These are phyloP conservation scores for Clistopyga incitator DNA, from an alignment of 2,888 invertebrate genomes.

Conservation along the genomic window DNA sequence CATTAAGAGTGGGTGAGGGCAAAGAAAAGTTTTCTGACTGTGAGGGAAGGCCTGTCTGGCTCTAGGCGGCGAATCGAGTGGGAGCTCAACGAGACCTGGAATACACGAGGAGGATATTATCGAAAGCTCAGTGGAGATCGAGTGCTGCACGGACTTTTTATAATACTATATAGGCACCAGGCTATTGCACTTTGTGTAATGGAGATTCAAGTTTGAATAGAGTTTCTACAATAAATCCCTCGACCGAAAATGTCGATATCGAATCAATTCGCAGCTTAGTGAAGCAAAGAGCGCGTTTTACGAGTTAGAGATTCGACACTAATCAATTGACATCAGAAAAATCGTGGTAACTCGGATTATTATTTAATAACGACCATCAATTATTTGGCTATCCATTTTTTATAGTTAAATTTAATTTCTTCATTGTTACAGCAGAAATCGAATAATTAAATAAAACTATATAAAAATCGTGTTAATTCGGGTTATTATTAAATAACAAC, in stretches of 20 bases:
- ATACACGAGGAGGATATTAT: conserved; percentile 47
- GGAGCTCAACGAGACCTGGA: conserved; percentile 32
- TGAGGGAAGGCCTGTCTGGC: conserved; percentile 30
- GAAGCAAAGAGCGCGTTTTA: neutral
- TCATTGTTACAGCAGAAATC: too few relatives aligned
- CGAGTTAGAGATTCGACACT: neutral
- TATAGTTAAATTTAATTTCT: too few relatives aligned
- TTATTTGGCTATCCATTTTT: too few relatives aligned
- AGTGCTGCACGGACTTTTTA: conserved; percentile 43
- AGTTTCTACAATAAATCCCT: conserved; percentile 40
- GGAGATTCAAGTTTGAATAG: conserved; percentile 35
- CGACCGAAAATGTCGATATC: conserved; percentile 5
- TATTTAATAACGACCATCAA: neutral
- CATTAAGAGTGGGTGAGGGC: conserved; percentile 12
- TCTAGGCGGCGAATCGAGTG: conserved; percentile 22
- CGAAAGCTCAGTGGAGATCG: conserved; percentile 34
- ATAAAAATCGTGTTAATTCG: too few relatives aligned
- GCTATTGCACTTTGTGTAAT: conserved; percentile 8
- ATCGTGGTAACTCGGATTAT: neutral
- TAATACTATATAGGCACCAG: conserved; percentile 15
- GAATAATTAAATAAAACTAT: too few relatives aligned
- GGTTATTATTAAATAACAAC: too few relatives aligned
- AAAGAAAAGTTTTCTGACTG: conserved; percentile 54
- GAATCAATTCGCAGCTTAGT: neutral
- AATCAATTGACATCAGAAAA: neutral